A percentile compares a stretch with the other conserved stretches of the same genome.
Evolutionary conservation across 2,888 invertebrate species (phyloP).

Genomic region (Eugnorisma glareosa): DNA sequence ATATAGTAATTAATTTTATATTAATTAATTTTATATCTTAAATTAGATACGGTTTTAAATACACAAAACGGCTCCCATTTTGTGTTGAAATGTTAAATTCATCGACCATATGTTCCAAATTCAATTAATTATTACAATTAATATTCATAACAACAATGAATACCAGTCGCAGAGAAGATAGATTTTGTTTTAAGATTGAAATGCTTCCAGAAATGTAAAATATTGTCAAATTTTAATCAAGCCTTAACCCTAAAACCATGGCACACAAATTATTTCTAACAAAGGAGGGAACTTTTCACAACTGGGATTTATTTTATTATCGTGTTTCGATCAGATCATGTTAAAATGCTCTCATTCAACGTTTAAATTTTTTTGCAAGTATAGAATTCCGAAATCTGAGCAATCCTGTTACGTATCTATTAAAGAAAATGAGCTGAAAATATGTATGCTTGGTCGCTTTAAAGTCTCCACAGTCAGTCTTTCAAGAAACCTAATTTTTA

Average conservation of each 20-base stretch:
- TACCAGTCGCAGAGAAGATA: conserved; percentile 49
- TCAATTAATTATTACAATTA: conserved; percentile 48
- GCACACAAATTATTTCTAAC: conserved; percentile 89
- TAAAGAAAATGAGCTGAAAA: conserved; percentile 80
- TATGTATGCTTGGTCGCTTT: conserved; percentile 83
- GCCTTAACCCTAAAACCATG: conserved; percentile 87
- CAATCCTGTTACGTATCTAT: conserved; percentile 82
- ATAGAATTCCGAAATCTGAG: conserved; percentile 84
- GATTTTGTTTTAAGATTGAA: conserved; percentile 39
- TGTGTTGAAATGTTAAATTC: conserved; percentile 69
- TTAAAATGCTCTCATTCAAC: conserved; percentile 73
- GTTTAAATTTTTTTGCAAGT: conserved; percentile 70
- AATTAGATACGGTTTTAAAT: conserved; percentile 56
- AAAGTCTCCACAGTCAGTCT: conserved; percentile 88
- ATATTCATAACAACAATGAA: conserved; percentile 56
- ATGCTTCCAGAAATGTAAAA: conserved; percentile 75
- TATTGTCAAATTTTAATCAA: conserved; percentile 87
- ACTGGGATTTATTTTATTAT: conserved; percentile 81
- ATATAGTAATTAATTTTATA: conserved; percentile 75
- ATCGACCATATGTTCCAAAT: conserved; percentile 54
- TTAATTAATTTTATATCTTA: conserved; percentile 60
- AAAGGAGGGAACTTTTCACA: conserved; percentile 90
- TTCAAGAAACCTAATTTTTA: conserved; percentile 86
- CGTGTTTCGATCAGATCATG: conserved; percentile 74
- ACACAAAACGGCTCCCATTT: conserved; percentile 68